Base-by-base conservation (phyloP, 2,888 invertebrate species). In the Acanthosepion lycidas region DNA sequence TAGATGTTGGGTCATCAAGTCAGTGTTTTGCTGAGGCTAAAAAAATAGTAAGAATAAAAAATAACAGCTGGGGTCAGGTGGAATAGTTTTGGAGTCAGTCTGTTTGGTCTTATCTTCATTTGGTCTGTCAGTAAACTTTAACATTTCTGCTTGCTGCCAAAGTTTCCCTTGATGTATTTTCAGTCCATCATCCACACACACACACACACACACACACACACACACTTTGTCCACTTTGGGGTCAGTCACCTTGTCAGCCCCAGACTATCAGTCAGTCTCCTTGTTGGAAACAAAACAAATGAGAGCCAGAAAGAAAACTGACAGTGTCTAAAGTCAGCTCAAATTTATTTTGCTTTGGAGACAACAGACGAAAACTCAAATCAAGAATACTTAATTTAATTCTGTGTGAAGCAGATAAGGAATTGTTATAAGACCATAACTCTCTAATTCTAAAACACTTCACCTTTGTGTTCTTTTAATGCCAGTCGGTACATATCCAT, bases 231-330 rank as follows among this genome's bases (percentile, higher is more conserved):
- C 78, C 78, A 78, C 78, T 78, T 78, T n/a, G n/a, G n/a, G 78
- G 78, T 78, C 78, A 78, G n/a, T 33, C 78, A 78, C 78, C 78
- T 78, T 78, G 78, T 78, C 78, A 78, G n/a, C 78, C 33, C 33
- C 78, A 78, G 78, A 78, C 78, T 78, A 78, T 78, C 33, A 78
- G 78, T 78, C 33, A 78, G n/a, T 78, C 78, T 78, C 78, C 78
- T 33, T 12, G n/a, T 78, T 78, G n/a, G 78, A 78, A 78, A 78
- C 33, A 78, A 33, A 78, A 78, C 78, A 78, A 78, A 78, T 78
- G 78, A 78, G 78, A 33, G n/a, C 33, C n/a, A 78, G 78, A 78
- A 78, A 33, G 78, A 78, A 78, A 78, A n/a, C 78, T 78, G 78
- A 78, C 78, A 78, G n/a, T 78, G 15, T 33, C 78, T 33, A 78